Base-by-base conservation (phyloP, 2,113 vertebrate species). In the Crypturellus undulatus region DNA sequence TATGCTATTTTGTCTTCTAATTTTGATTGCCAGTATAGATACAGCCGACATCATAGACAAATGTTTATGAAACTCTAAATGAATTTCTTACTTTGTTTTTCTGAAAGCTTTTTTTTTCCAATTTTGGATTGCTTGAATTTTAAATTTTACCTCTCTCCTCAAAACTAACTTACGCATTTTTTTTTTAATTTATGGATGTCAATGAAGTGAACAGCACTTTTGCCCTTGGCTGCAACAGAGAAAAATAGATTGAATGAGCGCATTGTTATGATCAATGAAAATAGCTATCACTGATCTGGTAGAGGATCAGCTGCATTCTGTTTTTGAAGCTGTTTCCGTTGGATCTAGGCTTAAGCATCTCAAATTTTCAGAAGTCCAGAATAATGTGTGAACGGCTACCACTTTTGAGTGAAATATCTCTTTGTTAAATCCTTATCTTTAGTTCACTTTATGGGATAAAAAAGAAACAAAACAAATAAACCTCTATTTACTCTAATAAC, bases 1-100 rank as follows among this genome's bases (percentile, higher is more conserved):
- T 97, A 95, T 90, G 87, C 72, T 97, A 87, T 95, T 96, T 93
- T 96, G 94, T 95, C 76, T 91, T 95, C 85, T 94, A 94, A 97
- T 96, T 95, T 96, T 96, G 93, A 95, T 96, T 96, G 94, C 95
- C 93, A 90, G 79, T 93, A 36, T 52, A 96, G 91, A 95, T 95
- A 80, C 60, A 83, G 34, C 87, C 92, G 84, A 88, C 60, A 80
- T 3, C 60, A 80, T 3, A 88, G 89, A 80, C 81, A 86, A 78
- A 51, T 75, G 78, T 87, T 95, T 88, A 80, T 89, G 79, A 85
- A 97, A 91, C 51, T 84, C 45, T 52, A n/a, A 91, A 75, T 63
- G 81, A 95, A 94, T 70, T 94, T 52, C 63, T 95, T 79, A 19
- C 54, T 83, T 73, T 87, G 67, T 67, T 92, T 93, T 94, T 71